A percentile compares a stretch with the other conserved stretches of the same genome.
These are phyloP conservation scores for Mythimna pallens DNA, from an alignment of 2,888 invertebrate genomes.

Conservation along the genomic window DNA sequence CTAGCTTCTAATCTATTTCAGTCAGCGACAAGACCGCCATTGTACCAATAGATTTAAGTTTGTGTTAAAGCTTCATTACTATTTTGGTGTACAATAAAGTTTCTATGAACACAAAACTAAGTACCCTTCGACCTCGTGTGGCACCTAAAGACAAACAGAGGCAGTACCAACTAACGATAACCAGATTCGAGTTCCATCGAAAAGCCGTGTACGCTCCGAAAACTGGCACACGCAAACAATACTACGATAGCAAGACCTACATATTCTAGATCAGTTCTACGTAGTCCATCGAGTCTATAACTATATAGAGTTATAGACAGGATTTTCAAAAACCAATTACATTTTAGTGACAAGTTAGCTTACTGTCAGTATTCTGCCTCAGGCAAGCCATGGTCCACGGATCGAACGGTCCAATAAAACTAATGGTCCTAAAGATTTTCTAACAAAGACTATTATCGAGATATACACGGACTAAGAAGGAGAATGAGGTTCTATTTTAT, in stretches of 20 bases:
- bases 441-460: slow-evolving; percentile 70
- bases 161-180: slow-evolving; percentile 14
- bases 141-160: background rate
- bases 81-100: too few relatives aligned
- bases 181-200: slow-evolving; percentile 13
- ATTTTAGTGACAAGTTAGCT: slow-evolving; percentile 62
- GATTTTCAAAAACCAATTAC: slow-evolving; percentile 70
- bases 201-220: slow-evolving; percentile 16
- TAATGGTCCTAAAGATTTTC: slow-evolving; percentile 71
- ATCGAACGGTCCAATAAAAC: slow-evolving; percentile 73
- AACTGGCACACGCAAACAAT: slow-evolving; percentile 42
- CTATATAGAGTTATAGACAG: slow-evolving; percentile 14
- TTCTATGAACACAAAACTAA: background rate
- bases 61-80: too few relatives aligned
- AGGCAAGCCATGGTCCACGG: slow-evolving; percentile 49
- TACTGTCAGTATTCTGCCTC: slow-evolving; percentile 44
- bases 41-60: too few relatives aligned
- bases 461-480: slow-evolving; percentile 57
- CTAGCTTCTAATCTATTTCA: too few relatives aligned
- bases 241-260: slow-evolving; percentile 26
- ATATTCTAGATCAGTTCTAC: slow-evolving; percentile 23
- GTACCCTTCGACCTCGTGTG: background rate
- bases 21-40: too few relatives aligned
- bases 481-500: slow-evolving; percentile 58
- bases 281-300: slow-evolving; percentile 21